phyloP scores from a whole-genome alignment of 2,888 invertebrate genomes.

The Eilema griseolum region DNA sequence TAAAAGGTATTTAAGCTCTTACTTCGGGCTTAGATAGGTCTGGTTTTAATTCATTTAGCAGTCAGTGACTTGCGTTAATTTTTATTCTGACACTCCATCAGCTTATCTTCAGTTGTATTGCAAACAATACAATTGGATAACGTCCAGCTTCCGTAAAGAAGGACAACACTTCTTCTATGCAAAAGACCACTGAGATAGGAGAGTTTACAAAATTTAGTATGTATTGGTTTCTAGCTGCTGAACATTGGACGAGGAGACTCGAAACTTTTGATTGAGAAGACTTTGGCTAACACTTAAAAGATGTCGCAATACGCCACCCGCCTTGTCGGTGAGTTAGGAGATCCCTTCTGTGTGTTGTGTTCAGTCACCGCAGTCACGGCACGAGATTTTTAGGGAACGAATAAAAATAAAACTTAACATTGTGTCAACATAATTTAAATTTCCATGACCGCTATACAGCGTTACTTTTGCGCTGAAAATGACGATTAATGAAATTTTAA shows the following conservation, averaged over 20 bases:
- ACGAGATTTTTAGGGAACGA: background rate
- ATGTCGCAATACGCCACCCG: slow-evolving; percentile 26
- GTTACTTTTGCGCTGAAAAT: background rate
- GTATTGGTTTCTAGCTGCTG: slow-evolving; percentile 13
- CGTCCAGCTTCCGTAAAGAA: background rate
- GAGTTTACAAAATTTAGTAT: background rate
- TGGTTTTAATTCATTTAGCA: too few species aligned
- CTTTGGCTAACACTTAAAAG: slow-evolving; percentile 6
- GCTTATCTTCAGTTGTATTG: too few species aligned
- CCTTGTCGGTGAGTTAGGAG: slow-evolving; percentile 21
- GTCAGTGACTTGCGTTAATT: too few species aligned
- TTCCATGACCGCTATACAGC: background rate
- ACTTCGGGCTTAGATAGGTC: too few species aligned
- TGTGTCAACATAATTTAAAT: background rate
- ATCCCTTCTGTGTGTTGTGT: background rate
- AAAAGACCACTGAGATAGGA: background rate
- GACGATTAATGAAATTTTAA: background rate
- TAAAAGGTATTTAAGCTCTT: too few species aligned
- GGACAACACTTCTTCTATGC: background rate
- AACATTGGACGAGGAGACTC: background rate
- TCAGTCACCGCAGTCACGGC: background rate
- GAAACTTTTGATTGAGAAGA: background rate
- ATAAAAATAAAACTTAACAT: background rate
- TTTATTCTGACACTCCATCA: too few species aligned
- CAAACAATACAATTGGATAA: too few species aligned